phyloP scores from a whole-genome alignment of 2,888 invertebrate genomes.

The Hermaeophaga mercurialis region DNA sequence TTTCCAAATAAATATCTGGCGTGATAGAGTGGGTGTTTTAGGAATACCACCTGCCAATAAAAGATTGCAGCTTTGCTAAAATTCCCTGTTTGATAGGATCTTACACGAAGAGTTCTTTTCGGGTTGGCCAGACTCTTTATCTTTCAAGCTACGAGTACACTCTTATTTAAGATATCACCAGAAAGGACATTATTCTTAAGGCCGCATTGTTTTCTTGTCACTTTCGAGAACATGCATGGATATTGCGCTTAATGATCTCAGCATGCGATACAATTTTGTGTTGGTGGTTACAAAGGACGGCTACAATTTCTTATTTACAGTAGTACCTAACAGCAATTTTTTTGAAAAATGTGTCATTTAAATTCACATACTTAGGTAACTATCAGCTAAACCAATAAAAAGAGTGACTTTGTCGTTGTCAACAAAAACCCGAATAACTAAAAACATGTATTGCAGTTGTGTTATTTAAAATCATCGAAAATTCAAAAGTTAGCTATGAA shows the following conservation, averaged over 20 bases:
- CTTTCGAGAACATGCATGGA: constrained; percentile 28
- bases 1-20: constrained; percentile 22
- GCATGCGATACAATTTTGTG: constrained; percentile 8
- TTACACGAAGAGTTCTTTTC: constrained; percentile 48
- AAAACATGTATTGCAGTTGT: too few species aligned
- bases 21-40: constrained; percentile 42
- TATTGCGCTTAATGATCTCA: constrained; percentile 29
- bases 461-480: too few species aligned
- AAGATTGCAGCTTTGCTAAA: constrained; percentile 48
- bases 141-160: constrained; percentile 39
- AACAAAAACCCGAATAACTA: too few species aligned
- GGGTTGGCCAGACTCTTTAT: constrained; percentile 46
- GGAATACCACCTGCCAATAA: constrained; percentile 50
- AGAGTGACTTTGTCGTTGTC: too few species aligned
- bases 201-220: constrained; percentile 33
- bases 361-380: too few species aligned
- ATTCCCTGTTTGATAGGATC: constrained; percentile 46
- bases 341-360: too few species aligned
- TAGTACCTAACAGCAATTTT: too few species aligned
- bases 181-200: constrained; percentile 46
- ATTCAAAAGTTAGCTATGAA: too few species aligned
- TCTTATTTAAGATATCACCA: constrained; percentile 50
- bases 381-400: too few species aligned
- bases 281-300: constrained; percentile 17
- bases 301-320: too few species aligned